A percentile compares a stretch with the other conserved stretches of the same genome.
Evolutionary conservation across 1,140 invertebrate species (phyloP).

Genomic region (Cardiocondyla obscurior): DNA sequence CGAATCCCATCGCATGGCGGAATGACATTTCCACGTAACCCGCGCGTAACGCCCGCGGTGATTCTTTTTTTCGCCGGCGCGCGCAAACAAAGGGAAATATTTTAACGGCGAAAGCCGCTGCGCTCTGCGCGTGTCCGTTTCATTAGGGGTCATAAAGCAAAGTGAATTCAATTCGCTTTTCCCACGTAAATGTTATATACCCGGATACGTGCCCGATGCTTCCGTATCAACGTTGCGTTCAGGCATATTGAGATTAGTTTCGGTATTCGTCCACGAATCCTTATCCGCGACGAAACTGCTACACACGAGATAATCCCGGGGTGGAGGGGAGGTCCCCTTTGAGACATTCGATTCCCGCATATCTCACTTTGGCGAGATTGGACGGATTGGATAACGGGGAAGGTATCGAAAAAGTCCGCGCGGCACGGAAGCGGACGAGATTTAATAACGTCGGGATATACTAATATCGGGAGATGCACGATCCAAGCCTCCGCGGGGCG

Average conservation of each 20-base stretch:
- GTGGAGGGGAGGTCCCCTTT: background rate
- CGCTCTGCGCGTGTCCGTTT: background rate
- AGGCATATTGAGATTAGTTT: conserved; percentile 18
- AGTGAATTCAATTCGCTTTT: background rate
- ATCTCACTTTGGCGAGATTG: conserved; percentile 16
- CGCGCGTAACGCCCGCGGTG: background rate
- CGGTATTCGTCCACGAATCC: conserved; percentile 16
- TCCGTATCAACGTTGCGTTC: background rate
- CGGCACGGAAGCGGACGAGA: background rate
- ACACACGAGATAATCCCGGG: background rate
- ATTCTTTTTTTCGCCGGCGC: background rate
- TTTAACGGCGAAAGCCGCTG: background rate
- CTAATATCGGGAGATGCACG: too few species aligned
- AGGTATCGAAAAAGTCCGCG: background rate
- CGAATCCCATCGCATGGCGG: conserved; percentile 17
- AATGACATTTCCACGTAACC: conserved; percentile 13
- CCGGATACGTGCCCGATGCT: too few species aligned
- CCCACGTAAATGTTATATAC: too few species aligned
- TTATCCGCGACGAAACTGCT: conserved; percentile 21
- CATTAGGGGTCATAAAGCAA: too few species aligned
- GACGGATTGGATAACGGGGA: conserved; percentile 16
- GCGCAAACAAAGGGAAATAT: background rate
- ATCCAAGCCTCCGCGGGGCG: too few species aligned
- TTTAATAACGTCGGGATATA: background rate
- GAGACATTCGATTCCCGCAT: conserved; percentile 23